Percentiles rank a stretch among this genome's conserved stretches.
phyloP scores from a whole-genome alignment of 2,888 invertebrate species.

The Julus scanicus region DNA sequence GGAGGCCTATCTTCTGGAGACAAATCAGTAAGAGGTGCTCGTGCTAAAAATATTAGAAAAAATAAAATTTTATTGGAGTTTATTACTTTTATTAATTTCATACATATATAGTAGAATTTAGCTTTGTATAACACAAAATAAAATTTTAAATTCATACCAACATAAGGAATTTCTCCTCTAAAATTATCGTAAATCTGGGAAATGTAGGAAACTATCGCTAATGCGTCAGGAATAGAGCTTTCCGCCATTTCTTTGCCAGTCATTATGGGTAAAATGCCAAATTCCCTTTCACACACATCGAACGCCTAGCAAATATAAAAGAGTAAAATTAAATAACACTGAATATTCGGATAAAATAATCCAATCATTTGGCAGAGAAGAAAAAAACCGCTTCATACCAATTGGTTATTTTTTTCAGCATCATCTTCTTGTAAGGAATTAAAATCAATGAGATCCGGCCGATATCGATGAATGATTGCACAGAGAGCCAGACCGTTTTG shows the following conservation, averaged over 20 bases:
- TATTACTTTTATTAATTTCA: background rate
- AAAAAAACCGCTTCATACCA: conserved; percentile 63
- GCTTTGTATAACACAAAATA: background rate
- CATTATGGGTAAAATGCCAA: conserved; percentile 78
- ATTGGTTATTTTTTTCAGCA: conserved; percentile 77
- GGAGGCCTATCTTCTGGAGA: conserved; percentile 57
- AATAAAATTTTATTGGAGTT: background rate
- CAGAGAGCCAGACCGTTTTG: conserved; percentile 76
- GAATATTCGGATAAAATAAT: background rate
- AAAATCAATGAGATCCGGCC: conserved; percentile 88
- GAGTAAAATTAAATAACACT: background rate
- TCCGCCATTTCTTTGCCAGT: conserved; percentile 80
- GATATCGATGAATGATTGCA: conserved; percentile 83
- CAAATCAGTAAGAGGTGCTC: conserved; percentile 52
- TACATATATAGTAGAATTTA: too few species aligned
- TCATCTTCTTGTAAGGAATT: conserved; percentile 75
- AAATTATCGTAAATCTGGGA: conserved; percentile 90
- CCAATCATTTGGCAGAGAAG: background rate
- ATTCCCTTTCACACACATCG: conserved; percentile 84
- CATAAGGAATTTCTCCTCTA: conserved; percentile 88
- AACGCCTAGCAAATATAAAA: conserved; percentile 72
- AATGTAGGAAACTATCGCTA: conserved; percentile 83
- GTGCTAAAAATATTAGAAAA: conserved; percentile 51
- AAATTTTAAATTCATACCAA: conserved; percentile 62
- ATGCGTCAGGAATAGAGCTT: conserved; percentile 77